phyloP scores from a whole-genome alignment of 2,113 vertebrate genomes.

The Salvelinus sp. region DNA sequence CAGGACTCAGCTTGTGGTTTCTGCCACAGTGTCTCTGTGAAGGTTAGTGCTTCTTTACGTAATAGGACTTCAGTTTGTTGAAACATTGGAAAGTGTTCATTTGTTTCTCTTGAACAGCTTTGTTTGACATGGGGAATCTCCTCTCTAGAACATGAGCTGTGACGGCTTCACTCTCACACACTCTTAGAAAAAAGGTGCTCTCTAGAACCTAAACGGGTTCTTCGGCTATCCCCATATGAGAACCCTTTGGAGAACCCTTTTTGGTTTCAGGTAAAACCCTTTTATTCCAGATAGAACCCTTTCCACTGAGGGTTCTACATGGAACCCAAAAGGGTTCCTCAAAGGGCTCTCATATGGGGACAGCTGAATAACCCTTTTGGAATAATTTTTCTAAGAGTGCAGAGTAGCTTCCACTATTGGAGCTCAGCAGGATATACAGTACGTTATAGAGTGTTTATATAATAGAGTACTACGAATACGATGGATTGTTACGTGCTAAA shows the following conservation, averaged over 20 bases:
- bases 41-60: neutral
- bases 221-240: too few relatives aligned
- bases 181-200: too few relatives aligned
- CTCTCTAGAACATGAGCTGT: neutral
- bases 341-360: too few relatives aligned
- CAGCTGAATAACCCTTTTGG: neutral
- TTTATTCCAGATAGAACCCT: too few relatives aligned
- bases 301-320: too few relatives aligned
- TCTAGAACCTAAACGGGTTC: too few relatives aligned
- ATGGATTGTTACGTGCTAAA: neutral
- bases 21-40: neutral
- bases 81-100: neutral
- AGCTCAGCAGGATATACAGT: neutral
- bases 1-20: neutral
- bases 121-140: too few relatives aligned
- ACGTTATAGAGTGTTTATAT: neutral
- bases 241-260: too few relatives aligned
- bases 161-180: neutral
- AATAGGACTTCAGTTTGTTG: neutral
- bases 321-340: too few relatives aligned
- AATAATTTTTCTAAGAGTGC: too few relatives aligned
- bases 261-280: too few relatives aligned
- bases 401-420: neutral
- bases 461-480: neutral
- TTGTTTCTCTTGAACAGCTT: neutral